Evolutionary conservation across 1,140 invertebrate genomes (phyloP).

Genomic region (Drosophila hydei): DNA sequence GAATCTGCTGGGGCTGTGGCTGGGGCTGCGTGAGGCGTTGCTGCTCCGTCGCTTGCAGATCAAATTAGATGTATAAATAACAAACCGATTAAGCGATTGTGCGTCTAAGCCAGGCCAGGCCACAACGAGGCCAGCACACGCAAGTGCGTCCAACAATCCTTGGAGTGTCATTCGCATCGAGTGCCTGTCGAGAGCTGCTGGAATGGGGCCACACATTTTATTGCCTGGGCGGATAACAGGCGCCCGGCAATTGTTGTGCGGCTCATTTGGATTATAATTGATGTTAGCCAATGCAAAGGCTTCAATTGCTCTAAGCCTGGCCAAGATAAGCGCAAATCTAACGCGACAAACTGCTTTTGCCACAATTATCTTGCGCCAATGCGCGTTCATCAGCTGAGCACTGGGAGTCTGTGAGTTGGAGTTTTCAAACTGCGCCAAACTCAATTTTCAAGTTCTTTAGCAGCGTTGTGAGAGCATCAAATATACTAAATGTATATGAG

Average conservation of each 20-base stretch:
- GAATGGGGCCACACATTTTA: constrained; percentile 52
- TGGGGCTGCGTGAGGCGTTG: constrained; percentile 49
- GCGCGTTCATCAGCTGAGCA: constrained; percentile 18
- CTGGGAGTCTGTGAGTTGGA: neutral
- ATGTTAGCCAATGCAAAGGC: constrained; percentile 48
- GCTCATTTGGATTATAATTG: constrained; percentile 81
- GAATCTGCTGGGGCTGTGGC: neutral
- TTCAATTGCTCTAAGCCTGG: constrained; percentile 54
- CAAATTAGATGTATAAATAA: constrained; percentile 83
- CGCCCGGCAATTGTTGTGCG: constrained; percentile 59
- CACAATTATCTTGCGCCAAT: constrained; percentile 54
- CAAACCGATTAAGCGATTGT: constrained; percentile 80
- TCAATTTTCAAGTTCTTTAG: constrained; percentile 78
- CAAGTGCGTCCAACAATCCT: constrained; percentile 43
- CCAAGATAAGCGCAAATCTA: constrained; percentile 59
- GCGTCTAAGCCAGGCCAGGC: constrained; percentile 55
- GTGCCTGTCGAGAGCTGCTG: neutral
- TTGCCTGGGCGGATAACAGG: constrained; percentile 73
- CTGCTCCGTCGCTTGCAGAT: constrained; percentile 66
- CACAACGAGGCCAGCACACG: constrained; percentile 8
- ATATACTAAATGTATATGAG: too few species aligned
- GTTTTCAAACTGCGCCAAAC: constrained; percentile 24
- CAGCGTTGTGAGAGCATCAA: constrained; percentile 29
- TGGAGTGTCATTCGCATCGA: constrained; percentile 24
- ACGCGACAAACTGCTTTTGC: constrained; percentile 29